Evolutionary conservation across 92 coral and sea anemone genomes (phyloP), one percentile per base, ranked within the genome.

Genomic region (Zoanthus solanderi): DNA sequence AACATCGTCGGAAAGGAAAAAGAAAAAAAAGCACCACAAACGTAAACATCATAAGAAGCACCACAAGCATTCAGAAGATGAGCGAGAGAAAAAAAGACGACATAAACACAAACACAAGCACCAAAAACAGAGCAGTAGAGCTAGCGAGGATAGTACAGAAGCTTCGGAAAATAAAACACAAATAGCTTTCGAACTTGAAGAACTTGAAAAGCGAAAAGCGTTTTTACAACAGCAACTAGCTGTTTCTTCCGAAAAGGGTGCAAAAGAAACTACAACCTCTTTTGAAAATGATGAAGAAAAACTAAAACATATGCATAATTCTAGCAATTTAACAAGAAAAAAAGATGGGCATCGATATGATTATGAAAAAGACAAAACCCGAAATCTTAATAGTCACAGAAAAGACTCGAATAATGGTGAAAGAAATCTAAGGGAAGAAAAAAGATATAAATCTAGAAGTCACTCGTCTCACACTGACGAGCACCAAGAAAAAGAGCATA

Each of bases 141-240:
- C 54, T 47, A 87, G 79, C 44, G 89, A 76, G 1, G 69, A 47
- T 31, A 58, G 75, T 18, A 61, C 75, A 60, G 94, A 90, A 75
- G 89, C 93, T 11, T 47, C 88, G 0, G 93, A 69, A 76, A 93
- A 92, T 57, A 89, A 91, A 77, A 86, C 92, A 9, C 89, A 85
- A 23, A 90, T 95, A 47, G 99, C 89, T 72, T 93, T 88, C 78
- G 99, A 95, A 77, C 82, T 96, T 47, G 93, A 93, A 72, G 98
- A 95, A 83, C 93, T 96, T 46, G 99, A 95, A 72, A 92, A 79
- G 87, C 93, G 99, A 9, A 95, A 93, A 85, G 93, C 92, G 16
- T 96, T 96, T 76, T 90, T 96, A 18, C 93, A 96, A 86, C 92
- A 96, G 68, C 99, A 96, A 89, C 94, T 96, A 60, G 99, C 96